phyloP scores from a whole-genome alignment of 2,888 invertebrate genomes.

The Catotricha subobsoleta region DNA sequence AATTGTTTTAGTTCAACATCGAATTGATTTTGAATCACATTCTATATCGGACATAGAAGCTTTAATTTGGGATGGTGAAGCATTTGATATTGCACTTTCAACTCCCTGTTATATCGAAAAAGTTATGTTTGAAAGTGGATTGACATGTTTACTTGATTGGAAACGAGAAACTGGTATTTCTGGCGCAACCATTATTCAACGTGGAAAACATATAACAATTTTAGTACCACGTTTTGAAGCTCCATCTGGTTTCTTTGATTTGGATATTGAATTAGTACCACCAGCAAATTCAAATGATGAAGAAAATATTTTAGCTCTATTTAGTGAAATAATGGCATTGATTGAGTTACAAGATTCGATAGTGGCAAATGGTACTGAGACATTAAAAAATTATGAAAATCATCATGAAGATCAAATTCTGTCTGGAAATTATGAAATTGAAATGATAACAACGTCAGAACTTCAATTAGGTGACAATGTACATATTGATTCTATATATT shows the following conservation, averaged over 20 bases:
- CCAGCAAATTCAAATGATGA: neutral
- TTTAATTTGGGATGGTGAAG: slow-evolving; percentile 28
- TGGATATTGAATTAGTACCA: slow-evolving; percentile 20
- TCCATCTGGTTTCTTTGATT: slow-evolving; percentile 21
- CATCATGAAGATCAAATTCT: neutral
- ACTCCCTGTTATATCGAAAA: slow-evolving; percentile 20
- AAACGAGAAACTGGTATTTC: slow-evolving; percentile 20
- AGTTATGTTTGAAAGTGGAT: slow-evolving; percentile 17
- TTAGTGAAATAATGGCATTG: slow-evolving; percentile 12
- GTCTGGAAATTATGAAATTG: neutral
- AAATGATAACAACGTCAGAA: neutral
- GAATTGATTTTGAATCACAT: slow-evolving; percentile 24
- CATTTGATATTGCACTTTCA: slow-evolving; percentile 22
- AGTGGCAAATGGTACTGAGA: neutral
- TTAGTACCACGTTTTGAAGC: slow-evolving; percentile 22
- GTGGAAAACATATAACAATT: slow-evolving; percentile 18
- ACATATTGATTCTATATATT: slow-evolving; percentile 16
- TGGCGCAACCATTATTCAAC: slow-evolving; percentile 20
- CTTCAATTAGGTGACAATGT: slow-evolving; percentile 11
- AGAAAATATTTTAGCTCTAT: slow-evolving; percentile 11
- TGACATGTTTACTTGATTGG: slow-evolving; percentile 23
- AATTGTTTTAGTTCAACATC: slow-evolving; percentile 28
- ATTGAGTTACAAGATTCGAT: neutral
- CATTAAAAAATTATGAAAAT: neutral
- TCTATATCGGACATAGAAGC: slow-evolving; percentile 22